phyloP scores from a whole-genome alignment of 2,113 vertebrate species.

The Chaenocephalus aceratus region DNA sequence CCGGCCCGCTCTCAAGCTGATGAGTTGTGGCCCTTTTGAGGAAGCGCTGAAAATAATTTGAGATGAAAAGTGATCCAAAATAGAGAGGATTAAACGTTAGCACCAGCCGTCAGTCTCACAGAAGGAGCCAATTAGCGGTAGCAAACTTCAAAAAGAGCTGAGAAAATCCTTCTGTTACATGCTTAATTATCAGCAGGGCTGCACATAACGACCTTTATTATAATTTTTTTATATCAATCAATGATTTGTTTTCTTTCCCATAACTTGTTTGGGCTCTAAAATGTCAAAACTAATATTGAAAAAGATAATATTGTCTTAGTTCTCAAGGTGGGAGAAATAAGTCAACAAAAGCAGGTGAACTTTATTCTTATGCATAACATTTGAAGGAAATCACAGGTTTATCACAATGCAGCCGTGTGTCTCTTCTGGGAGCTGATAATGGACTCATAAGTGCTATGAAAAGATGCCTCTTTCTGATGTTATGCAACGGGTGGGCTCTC shows the following conservation, averaged over 20 bases:
- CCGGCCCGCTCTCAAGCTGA: constrained; percentile 2
- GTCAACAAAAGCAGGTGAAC: not conserved
- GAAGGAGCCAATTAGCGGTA: constrained; percentile 26
- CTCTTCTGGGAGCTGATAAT: not conserved
- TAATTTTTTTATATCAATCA: no score
- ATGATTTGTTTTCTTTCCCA: not conserved
- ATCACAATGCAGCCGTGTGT: not conserved
- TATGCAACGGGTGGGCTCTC: constrained; percentile 35
- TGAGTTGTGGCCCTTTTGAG: constrained; percentile 30
- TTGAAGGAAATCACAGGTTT: not conserved
- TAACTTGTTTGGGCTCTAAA: not conserved
- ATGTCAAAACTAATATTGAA: not conserved
- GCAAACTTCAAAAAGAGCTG: no score
- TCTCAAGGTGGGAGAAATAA: not conserved
- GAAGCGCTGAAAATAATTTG: constrained; percentile 55
- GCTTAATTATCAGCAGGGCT: not conserved
- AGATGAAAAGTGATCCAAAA: constrained; percentile 39
- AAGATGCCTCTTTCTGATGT: constrained; percentile 36
- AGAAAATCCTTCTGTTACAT: not conserved
- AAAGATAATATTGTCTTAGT: not conserved
- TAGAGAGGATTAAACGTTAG: not conserved
- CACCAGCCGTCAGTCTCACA: not conserved
- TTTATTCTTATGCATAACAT: not conserved
- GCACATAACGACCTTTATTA: not conserved
- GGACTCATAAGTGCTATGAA: constrained; percentile 17